Conservation (phyloP, 53 echinoderm and acorn worm genomes). For the Echinometra lucunter region DNA sequence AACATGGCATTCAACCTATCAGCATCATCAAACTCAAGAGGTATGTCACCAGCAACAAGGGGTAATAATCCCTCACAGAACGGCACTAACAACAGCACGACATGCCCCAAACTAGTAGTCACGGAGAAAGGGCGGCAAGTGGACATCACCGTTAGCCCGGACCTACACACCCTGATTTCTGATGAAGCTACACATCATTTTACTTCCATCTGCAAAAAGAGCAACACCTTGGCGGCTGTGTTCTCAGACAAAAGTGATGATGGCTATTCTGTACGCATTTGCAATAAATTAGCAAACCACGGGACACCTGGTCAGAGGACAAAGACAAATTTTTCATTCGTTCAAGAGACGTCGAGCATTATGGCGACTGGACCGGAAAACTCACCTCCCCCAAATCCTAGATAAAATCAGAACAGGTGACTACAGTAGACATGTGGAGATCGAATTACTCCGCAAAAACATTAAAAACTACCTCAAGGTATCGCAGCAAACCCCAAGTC, state of each 20-base stretch:
- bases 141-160: not conserved
- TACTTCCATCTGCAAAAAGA: not conserved
- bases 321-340: not conserved
- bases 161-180: not conserved
- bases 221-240: not conserved
- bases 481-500: not conserved
- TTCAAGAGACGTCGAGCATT: not conserved
- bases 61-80: no score
- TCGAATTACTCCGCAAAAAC: not conserved
- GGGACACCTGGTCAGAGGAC: not conserved
- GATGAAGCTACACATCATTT: not conserved
- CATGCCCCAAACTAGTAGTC: not conserved
- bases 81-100: no score
- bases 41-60: no score
- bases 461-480: not conserved
- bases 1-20: no score
- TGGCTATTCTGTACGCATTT: not conserved
- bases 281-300: not conserved
- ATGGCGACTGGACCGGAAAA: not conserved
- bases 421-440: not conserved
- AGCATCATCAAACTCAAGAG: no score
- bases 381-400: not conserved
- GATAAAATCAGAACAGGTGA: not conserved
- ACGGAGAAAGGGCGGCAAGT: not conserved
- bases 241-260: not conserved